Percentiles rank a stretch among this genome's conserved stretches.
Evolutionary conservation across 2,888 invertebrate genomes (phyloP).

Genomic region (Colletes collaris): DNA sequence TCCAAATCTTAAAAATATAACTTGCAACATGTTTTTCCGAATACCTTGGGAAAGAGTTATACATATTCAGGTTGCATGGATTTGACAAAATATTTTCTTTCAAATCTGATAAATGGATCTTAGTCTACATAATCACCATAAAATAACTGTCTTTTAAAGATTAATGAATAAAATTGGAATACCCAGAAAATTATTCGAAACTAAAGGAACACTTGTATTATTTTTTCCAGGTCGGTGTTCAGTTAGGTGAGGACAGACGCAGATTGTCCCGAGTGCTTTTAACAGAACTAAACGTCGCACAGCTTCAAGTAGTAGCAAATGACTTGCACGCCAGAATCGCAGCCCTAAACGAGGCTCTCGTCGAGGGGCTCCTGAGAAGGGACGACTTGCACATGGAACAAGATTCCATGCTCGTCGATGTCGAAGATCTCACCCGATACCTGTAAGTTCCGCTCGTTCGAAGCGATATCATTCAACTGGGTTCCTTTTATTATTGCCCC

Average conservation of each 20-base stretch:
- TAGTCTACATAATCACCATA: no score
- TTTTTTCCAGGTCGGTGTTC: slow-evolving; percentile 88
- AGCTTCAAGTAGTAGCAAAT: slow-evolving; percentile 96
- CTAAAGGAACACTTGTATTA: not conserved
- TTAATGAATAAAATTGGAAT: no score
- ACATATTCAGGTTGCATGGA: not conserved
- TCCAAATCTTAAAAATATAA: no score
- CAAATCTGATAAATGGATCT: no score
- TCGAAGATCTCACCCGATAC: slow-evolving; percentile 96
- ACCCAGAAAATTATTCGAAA: no score
- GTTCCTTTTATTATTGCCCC: not conserved
- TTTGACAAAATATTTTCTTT: not conserved
- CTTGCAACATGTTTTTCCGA: no score
- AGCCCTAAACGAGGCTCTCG: slow-evolving; percentile 94
- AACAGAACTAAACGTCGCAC: slow-evolving; percentile 96
- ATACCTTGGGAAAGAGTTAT: no score
- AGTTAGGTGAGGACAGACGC: slow-evolving; percentile 92
- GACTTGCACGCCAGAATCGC: slow-evolving; percentile 97
- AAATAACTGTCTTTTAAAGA: no score
- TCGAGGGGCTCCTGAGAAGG: slow-evolving; percentile 94
- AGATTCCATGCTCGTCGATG: slow-evolving; percentile 98
- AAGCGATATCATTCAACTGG: not conserved
- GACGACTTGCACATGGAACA: slow-evolving; percentile 99
- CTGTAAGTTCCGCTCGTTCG: slow-evolving; percentile 86
- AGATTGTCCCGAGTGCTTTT: slow-evolving; percentile 93